Base-by-base conservation (phyloP, 2,888 invertebrate genomes). In the Seira sanloemensis region DNA sequence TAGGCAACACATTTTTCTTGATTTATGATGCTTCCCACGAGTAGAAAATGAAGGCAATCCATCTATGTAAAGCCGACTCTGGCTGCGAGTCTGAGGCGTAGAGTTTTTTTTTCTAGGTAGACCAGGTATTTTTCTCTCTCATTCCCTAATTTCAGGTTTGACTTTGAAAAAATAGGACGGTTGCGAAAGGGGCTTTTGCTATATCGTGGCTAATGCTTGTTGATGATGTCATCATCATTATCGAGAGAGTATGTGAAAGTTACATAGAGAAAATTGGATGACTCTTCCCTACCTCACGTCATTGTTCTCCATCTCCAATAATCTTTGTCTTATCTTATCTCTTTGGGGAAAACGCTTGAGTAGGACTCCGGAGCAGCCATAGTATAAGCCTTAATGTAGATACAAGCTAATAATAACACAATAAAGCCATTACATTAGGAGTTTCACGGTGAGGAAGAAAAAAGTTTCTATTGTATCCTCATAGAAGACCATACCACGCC, bases 341-440 rank as follows among this genome's bases (percentile, higher is more conserved):
- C n/a, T n/a, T n/a, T 37, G 37, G 37, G 5, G n/a, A n/a, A n/a
- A n/a, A n/a, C n/a, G n/a, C n/a, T n/a, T 7, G 37, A 37, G 37
- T 4, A 12, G 37, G 37, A 37, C 4, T 4, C 5, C 37, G 37
- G 37, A 37, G 5, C 4, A 37, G 37, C 4, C 37, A 37, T 12
- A n/a, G n/a, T n/a, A n/a, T n/a, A n/a, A n/a, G n/a, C n/a, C n/a
- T 12, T 37, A 37, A 37, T 37, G 37, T 12, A 37, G 37, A 78
- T 78, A 54, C 21, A 54, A 77, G 77, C 82, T 77, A 77, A 82
- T 81, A 81, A 81, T 81, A 81, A 75, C 75, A 75, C 75, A 80
- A 81, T 77, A 82, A 82, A 76, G 62, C 58, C 77, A 82, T 71
- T 66, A 71, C 72, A 77, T 78, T 78, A 50, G 81, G 66, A 66